Conservation (phyloP, 2,113 vertebrate genomes). For the Corythoichthys intestinalis region DNA sequence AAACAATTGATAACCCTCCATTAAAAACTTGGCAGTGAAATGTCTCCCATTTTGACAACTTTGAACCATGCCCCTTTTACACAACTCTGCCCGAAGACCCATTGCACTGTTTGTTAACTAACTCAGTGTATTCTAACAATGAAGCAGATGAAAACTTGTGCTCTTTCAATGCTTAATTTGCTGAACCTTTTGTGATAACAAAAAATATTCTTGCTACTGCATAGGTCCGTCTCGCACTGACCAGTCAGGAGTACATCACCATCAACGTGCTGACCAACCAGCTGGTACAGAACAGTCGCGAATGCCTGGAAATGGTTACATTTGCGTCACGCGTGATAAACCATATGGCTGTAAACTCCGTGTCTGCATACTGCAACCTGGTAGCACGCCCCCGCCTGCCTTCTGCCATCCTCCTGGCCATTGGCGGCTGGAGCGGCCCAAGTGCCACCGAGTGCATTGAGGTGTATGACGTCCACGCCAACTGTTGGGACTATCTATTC, state of each 20-base stretch:
- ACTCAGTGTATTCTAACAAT: neutral
- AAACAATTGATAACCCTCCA: too few relatives aligned
- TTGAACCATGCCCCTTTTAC: neutral
- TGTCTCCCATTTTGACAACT: neutral
- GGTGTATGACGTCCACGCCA: neutral
- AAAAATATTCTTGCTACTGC: conserved; percentile 1
- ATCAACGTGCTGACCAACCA: conserved; percentile 4
- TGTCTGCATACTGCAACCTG: accelerated
- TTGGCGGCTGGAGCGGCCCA: conserved; percentile 18
- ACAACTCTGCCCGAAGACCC: neutral
- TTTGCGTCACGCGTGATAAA: accelerated
- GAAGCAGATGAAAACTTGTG: too few relatives aligned
- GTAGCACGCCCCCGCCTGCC: conserved; percentile 33
- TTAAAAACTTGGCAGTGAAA: neutral
- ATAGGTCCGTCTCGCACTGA: conserved; percentile 32
- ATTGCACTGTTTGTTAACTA: neutral
- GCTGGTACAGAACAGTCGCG: conserved; percentile 1
- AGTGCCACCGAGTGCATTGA: conserved; percentile 14
- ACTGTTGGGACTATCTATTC: conserved; percentile 15
- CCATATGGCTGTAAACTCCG: accelerated
- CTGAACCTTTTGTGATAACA: neutral
- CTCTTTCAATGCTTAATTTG: neutral
- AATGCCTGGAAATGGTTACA: accelerated
- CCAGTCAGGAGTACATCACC: neutral
- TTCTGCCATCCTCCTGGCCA: conserved; percentile 30